phyloP scores from a whole-genome alignment of 2,797 vertebrate genomes.

The Tragelaphus oryx region DNA sequence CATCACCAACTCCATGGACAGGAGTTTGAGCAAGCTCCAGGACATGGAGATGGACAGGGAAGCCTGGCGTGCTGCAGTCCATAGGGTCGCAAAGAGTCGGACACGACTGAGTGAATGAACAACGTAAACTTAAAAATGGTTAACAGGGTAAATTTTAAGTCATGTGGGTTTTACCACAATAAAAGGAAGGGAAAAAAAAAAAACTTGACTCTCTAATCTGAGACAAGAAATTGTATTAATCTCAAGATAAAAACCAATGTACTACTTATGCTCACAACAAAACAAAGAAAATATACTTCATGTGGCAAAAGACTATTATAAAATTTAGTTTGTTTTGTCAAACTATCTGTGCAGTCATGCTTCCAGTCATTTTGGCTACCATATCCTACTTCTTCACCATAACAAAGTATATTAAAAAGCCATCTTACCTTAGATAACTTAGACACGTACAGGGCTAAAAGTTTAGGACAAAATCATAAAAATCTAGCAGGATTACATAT shows the following conservation, averaged over 20 bases:
- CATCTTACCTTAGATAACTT: not conserved
- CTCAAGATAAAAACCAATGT: not conserved
- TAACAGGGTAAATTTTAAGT: not conserved
- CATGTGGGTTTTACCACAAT: not conserved
- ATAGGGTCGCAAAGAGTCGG: fast-evolving
- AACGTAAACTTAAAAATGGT: not conserved
- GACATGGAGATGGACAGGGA: not conserved
- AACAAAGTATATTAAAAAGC: not conserved
- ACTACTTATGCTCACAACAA: not conserved
- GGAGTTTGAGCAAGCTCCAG: not conserved
- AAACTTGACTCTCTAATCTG: not conserved
- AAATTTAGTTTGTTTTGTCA: not conserved
- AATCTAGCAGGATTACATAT: not conserved
- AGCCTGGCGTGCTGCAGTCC: not conserved
- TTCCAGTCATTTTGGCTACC: not conserved
- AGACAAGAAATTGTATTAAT: not conserved
- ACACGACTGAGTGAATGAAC: not conserved
- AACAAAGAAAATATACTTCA: not conserved
- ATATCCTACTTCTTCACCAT: not conserved
- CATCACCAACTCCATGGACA: not conserved
- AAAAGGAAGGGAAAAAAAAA: not conserved
- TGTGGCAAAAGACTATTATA: not conserved
- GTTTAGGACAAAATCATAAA: not conserved
- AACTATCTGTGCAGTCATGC: not conserved
- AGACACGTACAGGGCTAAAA: not conserved